Conservation (phyloP, 2,797 vertebrate genomes). For the Monodelphis domestica region DNA sequence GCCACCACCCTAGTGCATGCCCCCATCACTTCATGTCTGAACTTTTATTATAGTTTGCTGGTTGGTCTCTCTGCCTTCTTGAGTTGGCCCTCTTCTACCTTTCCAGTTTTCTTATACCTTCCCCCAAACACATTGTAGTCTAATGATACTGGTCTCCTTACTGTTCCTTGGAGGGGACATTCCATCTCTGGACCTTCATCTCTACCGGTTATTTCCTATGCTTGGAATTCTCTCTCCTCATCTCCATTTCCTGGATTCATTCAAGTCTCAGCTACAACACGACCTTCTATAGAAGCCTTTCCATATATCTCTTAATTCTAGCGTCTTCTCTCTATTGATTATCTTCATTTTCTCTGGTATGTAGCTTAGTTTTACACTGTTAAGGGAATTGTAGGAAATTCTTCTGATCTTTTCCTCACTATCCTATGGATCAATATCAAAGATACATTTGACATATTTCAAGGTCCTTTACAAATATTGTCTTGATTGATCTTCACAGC, state of each 20-base stretch:
- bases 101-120: neutral
- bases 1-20: no score
- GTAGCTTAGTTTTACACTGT: neutral
- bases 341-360: neutral
- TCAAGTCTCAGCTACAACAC: neutral
- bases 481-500: neutral
- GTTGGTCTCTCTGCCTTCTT: neutral
- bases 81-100: neutral
- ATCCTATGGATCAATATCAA: neutral
- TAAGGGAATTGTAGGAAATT: neutral
- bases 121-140: neutral
- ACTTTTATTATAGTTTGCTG: neutral
- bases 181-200: neutral
- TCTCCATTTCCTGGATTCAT: neutral
- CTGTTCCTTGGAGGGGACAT: neutral
- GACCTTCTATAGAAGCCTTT: neutral
- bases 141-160: neutral
- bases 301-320: neutral
- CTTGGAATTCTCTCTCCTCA: neutral
- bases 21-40: neutral
- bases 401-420: neutral
- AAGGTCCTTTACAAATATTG: neutral
- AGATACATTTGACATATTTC: neutral
- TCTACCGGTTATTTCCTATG: neutral
- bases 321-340: neutral